Conservation (phyloP, 2,797 vertebrate species). For the Enteromius fasciolatus region DNA sequence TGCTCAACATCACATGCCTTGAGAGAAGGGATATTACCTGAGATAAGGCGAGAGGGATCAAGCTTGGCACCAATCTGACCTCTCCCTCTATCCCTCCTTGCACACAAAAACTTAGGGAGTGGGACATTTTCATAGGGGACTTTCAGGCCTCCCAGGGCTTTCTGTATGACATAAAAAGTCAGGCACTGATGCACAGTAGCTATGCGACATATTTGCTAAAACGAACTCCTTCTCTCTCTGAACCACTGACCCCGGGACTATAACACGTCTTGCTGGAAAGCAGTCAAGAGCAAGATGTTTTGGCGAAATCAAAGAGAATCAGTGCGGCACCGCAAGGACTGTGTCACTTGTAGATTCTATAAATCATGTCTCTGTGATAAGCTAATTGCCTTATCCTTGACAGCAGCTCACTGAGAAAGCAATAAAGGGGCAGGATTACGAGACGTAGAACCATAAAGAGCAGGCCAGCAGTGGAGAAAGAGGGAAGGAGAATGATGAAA, state of each 20-base stretch:
- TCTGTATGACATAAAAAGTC: conserved; percentile 56
- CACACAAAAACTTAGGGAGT: conserved; percentile 40
- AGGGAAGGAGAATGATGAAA: conserved; percentile 28
- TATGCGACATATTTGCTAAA: conserved; percentile 51
- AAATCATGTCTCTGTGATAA: conserved; percentile 83
- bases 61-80: conserved; percentile 57
- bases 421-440: conserved; percentile 79
- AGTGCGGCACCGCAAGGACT: conserved; percentile 63
- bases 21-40: conserved; percentile 75
- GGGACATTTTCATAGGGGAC: conserved; percentile 42
- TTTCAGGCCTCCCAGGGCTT: conserved; percentile 53
- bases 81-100: conserved; percentile 43
- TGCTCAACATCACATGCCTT: conserved; percentile 82
- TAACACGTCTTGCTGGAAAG: conserved; percentile 11
- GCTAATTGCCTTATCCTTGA: conserved; percentile 88
- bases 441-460: conserved; percentile 80
- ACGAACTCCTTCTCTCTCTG: background rate
- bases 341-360: conserved; percentile 73
- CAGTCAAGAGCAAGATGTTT: conserved; percentile 44
- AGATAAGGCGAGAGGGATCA: conserved; percentile 74
- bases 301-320: conserved; percentile 56
- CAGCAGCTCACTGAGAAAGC: conserved; percentile 76
- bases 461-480: conserved; percentile 56
- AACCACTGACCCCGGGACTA: conserved; percentile 28
- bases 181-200: conserved; percentile 59